Percentiles rank a stretch among this genome's conserved stretches.
Evolutionary conservation across 2,888 invertebrate genomes (phyloP).

Genomic region (Pseudeuparius sepicola): DNA sequence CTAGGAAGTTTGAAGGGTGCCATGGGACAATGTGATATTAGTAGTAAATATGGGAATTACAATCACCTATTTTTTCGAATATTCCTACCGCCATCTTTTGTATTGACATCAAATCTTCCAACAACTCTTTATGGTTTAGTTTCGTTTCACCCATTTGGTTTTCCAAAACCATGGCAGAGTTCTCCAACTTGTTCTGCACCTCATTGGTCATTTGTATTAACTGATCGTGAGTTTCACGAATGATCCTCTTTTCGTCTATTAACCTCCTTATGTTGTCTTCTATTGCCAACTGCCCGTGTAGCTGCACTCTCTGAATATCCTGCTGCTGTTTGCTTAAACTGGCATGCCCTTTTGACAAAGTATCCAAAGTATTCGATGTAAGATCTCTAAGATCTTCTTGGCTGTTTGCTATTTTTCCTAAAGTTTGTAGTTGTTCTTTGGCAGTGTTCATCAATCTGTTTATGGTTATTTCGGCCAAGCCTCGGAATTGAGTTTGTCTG

Average conservation of each 20-base stretch:
- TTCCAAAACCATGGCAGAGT: conserved; percentile 41
- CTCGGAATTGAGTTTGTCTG: conserved; percentile 53
- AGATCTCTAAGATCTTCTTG: conserved; percentile 32
- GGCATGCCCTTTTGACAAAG: conserved; percentile 27
- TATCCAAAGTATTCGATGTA: conserved; percentile 31
- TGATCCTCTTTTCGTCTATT: conserved; percentile 49
- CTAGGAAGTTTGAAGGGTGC: too few species aligned
- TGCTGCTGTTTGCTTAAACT: conserved; percentile 40
- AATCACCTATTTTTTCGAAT: conserved; percentile 45
- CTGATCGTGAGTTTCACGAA: conserved; percentile 47
- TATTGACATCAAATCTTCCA: conserved; percentile 45
- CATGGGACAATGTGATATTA: too few species aligned
- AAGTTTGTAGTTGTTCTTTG: conserved; percentile 31
- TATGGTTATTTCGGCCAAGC: conserved; percentile 53
- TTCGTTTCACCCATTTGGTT: conserved; percentile 41
- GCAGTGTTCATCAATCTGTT: conserved; percentile 49
- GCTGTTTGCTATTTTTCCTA: conserved; percentile 31
- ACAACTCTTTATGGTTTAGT: conserved; percentile 44
- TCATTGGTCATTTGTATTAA: conserved; percentile 45
- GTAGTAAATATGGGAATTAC: too few species aligned
- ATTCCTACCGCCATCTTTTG: conserved; percentile 45
- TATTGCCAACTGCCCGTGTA: conserved; percentile 42
- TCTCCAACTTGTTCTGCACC: conserved; percentile 46
- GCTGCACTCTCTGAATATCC: conserved; percentile 41
- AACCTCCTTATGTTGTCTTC: conserved; percentile 47